Evolutionary conservation across 2,797 vertebrate genomes (phyloP), one percentile per base, ranked within the genome.

Genomic region (Trachops cirrhosus): DNA sequence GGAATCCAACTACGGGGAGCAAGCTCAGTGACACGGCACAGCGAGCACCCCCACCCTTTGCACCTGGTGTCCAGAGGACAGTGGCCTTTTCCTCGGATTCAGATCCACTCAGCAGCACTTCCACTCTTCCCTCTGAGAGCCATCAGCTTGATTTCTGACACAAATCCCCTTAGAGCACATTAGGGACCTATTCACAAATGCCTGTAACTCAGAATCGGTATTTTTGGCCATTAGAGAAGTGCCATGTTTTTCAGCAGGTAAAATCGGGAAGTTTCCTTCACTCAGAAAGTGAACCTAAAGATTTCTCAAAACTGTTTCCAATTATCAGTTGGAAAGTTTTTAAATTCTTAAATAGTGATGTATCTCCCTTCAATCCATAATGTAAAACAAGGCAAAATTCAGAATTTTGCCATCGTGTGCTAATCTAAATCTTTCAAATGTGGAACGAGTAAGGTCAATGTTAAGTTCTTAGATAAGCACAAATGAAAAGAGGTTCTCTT

Each of bases 401-500:
- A 54, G 29, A 80, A 78, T 70, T 16, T 67, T 77, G 22, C 8
- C 15, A 46, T 57, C 0, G 7, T 18, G 9, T 34, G 15, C 24
- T 67, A 54, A 39, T n/a, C 26, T 37, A 22, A 86, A 64, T 44
- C 16, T 74, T 86, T 68, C n/a, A 74, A 79, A 46, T 16, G 46
- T 11, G 29, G 22, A 83, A 46, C 73, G 2, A 54, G 19, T 14
- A 64, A 48, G 57, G 8, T 50, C 29, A 73, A 21, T 29, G 54
- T 83, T 41, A 62, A 92, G n/a, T 44, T n/a, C 4, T 91, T 80
- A 54, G 73, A 85, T 32, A 75, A 88, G 34, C 22, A 54, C 32
- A 89, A 19, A 57, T 15, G 41, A 88, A 59, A 86, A 89, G 14
- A 21, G 16, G 14, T 50, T 71, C 32, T 68, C 48, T 77, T 80